Conservation (phyloP, 2,888 invertebrate genomes). For the Elgonia sp. region DNA sequence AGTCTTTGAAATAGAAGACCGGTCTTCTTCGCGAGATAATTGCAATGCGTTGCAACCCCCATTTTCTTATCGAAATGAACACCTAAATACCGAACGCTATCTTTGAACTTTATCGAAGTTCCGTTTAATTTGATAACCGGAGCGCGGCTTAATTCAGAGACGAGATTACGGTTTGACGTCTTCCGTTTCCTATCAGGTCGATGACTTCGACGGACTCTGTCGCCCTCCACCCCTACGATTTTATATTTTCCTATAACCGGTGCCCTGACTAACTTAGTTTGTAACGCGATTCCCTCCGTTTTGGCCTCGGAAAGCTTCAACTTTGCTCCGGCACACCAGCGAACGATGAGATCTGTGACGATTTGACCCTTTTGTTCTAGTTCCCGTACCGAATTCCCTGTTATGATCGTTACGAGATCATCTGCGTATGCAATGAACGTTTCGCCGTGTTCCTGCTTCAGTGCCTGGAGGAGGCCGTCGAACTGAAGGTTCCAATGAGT, state of each 20-base stretch:
- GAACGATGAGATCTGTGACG: slow-evolving; percentile 29
- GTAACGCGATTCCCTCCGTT: slow-evolving; percentile 24
- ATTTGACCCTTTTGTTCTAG: slow-evolving; percentile 39
- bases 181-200: no score
- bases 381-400: slow-evolving; percentile 45
- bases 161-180: no score
- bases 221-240: slow-evolving; percentile 9
- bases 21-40: background rate
- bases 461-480: slow-evolving; percentile 60
- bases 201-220: no score
- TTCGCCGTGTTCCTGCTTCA: slow-evolving; percentile 21
- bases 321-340: slow-evolving; percentile 25
- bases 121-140: slow-evolving; percentile 25
- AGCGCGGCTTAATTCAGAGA: slow-evolving; percentile 11
- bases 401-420: slow-evolving; percentile 47
- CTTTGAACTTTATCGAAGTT: slow-evolving; percentile 28
- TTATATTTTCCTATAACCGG: background rate
- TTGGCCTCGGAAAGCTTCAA: slow-evolving; percentile 56
- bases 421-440: slow-evolving; percentile 72
- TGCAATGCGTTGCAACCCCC: background rate
- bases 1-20: slow-evolving; percentile 40
- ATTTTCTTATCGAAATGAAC: slow-evolving; percentile 5
- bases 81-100: slow-evolving; percentile 25
- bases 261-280: background rate
- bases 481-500: slow-evolving; percentile 75